A percentile compares a stretch with the other conserved stretches of the same genome.
phyloP scores from a whole-genome alignment of 1,140 invertebrate genomes.

The Cardiocondyla obscurior region DNA sequence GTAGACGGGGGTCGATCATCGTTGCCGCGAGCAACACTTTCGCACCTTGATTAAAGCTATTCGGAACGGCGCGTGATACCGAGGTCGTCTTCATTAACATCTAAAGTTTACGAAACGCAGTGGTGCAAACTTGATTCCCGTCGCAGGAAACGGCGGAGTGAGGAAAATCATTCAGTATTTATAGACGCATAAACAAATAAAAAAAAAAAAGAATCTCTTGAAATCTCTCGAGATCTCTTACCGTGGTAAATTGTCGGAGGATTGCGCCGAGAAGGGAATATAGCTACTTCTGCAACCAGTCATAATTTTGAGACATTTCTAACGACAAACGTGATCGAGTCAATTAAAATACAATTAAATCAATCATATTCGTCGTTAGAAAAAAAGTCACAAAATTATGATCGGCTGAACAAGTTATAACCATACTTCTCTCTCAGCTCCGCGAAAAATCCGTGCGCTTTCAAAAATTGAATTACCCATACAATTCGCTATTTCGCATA shows the following conservation, averaged over 20 bases:
- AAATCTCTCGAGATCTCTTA: too few species aligned
- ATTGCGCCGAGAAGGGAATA: too few species aligned
- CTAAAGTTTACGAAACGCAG: background rate
- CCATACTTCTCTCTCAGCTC: background rate
- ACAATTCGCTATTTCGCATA: too few species aligned
- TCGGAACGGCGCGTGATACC: background rate
- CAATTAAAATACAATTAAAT: too few species aligned
- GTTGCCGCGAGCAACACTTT: slow-evolving; percentile 41
- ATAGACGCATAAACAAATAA: background rate
- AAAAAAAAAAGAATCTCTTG: background rate
- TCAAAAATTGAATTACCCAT: background rate
- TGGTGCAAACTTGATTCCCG: background rate
- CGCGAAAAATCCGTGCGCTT: too few species aligned
- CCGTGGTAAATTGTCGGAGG: too few species aligned
- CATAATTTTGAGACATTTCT: too few species aligned
- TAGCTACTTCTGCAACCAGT: too few species aligned
- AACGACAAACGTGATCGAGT: too few species aligned
- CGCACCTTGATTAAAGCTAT: slow-evolving; percentile 31
- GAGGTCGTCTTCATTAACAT: slow-evolving; percentile 41
- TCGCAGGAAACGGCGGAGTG: background rate
- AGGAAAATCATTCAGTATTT: slow-evolving; percentile 8
- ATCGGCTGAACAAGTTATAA: too few species aligned
- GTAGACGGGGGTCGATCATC: slow-evolving; percentile 29
- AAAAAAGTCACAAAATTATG: too few species aligned
- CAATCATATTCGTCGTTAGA: too few species aligned